Conservation (phyloP, 2,797 vertebrate genomes). For the Cossypha niveicapilla region DNA sequence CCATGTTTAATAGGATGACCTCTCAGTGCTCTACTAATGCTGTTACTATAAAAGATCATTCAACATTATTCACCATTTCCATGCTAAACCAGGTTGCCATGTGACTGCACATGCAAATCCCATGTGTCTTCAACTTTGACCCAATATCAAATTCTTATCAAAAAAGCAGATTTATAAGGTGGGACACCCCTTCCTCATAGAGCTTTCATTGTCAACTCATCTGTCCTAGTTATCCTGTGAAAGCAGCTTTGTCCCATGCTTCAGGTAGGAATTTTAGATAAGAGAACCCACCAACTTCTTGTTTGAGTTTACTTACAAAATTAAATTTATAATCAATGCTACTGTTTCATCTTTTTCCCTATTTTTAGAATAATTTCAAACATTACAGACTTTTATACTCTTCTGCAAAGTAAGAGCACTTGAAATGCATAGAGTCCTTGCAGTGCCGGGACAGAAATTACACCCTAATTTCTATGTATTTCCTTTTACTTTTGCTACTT, state of each 20-base stretch:
- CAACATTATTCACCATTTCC: background rate
- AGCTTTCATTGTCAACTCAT: background rate
- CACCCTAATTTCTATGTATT: background rate
- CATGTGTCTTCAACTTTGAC: background rate
- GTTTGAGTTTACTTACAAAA: background rate
- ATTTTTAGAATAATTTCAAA: background rate
- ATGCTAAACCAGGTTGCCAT: background rate
- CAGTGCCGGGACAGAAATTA: background rate
- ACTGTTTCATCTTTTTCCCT: background rate
- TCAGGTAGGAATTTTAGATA: background rate
- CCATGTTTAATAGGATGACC: background rate
- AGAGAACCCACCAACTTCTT: background rate
- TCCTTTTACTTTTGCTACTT: background rate
- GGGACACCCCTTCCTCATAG: background rate
- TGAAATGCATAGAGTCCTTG: background rate
- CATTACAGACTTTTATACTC: background rate
- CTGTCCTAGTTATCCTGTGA: background rate
- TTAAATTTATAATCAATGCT: background rate
- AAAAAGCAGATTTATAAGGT: background rate
- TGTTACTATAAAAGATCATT: background rate
- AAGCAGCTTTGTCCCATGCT: background rate
- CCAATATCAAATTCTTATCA: background rate
- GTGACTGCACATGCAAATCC: background rate
- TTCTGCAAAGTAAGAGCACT: background rate
- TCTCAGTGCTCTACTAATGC: background rate